phyloP scores from a whole-genome alignment of 35 echinoderm and acorn worm genomes.

The Strongylocentrotus purpuratus region DNA sequence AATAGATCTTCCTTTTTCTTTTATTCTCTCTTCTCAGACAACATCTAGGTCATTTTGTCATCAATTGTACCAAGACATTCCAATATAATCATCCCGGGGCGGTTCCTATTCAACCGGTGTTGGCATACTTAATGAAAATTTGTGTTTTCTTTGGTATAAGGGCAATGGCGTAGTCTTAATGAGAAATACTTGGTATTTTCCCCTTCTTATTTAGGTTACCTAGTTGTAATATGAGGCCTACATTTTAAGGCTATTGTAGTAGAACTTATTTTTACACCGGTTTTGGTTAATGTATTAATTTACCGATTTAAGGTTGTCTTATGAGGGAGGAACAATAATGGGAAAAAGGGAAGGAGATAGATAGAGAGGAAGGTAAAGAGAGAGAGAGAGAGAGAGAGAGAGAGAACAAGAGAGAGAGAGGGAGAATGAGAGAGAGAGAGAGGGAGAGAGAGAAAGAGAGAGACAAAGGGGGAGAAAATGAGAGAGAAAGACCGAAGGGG shows the following conservation, averaged over 20 bases:
- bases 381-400: neutral
- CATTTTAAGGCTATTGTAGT: no score
- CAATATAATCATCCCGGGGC: neutral
- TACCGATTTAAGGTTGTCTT: neutral
- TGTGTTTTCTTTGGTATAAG: neutral
- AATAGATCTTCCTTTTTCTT: neutral
- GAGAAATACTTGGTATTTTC: neutral
- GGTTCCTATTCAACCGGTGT: neutral
- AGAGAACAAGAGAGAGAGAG: no score
- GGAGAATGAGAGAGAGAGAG: no score
- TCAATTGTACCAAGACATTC: neutral
- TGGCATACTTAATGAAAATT: neutral
- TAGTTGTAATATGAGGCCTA: no score
- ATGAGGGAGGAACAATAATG: neutral
- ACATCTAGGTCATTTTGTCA: neutral
- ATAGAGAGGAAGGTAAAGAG: neutral
- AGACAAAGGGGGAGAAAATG: no score
- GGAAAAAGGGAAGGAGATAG: neutral
- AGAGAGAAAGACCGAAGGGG: no score
- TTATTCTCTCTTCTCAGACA: neutral
- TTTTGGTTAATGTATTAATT: neutral
- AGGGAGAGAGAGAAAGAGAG: no score
- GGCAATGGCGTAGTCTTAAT: neutral
- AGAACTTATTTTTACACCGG: neutral
- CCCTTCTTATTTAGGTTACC: no score